Percentiles rank a stretch among this genome's conserved stretches.
Conservation (phyloP, 2,888 invertebrate genomes). For the Podotricha telesiphe region DNA sequence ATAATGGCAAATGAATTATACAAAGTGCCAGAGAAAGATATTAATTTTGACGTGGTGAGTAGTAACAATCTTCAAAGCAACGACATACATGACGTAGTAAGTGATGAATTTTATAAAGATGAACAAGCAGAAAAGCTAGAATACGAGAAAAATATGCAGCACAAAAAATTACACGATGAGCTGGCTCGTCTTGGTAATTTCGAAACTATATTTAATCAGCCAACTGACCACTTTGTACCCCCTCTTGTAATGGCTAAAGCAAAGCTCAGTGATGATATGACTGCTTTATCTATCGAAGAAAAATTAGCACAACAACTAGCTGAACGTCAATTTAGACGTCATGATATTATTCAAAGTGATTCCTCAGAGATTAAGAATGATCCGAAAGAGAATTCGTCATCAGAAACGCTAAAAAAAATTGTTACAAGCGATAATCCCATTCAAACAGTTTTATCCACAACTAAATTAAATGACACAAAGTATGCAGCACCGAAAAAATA, state of each 20-base stretch:
- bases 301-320: slow-evolving; percentile 76
- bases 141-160: slow-evolving; percentile 70
- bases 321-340: slow-evolving; percentile 59
- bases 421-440: slow-evolving; percentile 48
- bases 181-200: slow-evolving; percentile 72
- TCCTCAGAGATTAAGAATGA: slow-evolving; percentile 47
- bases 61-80: slow-evolving; percentile 70
- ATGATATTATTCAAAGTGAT: slow-evolving; percentile 44
- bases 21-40: slow-evolving; percentile 53
- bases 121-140: slow-evolving; percentile 67
- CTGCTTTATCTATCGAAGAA: slow-evolving; percentile 75
- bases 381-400: slow-evolving; percentile 38
- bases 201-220: slow-evolving; percentile 77
- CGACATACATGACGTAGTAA: slow-evolving; percentile 62
- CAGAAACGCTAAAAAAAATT: slow-evolving; percentile 41
- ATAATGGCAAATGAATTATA: slow-evolving; percentile 33
- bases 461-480: slow-evolving; percentile 54
- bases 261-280: slow-evolving; percentile 79
- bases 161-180: slow-evolving; percentile 75
- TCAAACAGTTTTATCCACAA: slow-evolving; percentile 46
- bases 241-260: slow-evolving; percentile 81
- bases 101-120: slow-evolving; percentile 57
- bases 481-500: slow-evolving; percentile 68
- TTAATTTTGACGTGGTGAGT: slow-evolving; percentile 54
- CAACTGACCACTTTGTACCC: slow-evolving; percentile 79